Evolutionary conservation across 2,797 vertebrate species (phyloP).

Genomic region (Lacerta agilis): DNA sequence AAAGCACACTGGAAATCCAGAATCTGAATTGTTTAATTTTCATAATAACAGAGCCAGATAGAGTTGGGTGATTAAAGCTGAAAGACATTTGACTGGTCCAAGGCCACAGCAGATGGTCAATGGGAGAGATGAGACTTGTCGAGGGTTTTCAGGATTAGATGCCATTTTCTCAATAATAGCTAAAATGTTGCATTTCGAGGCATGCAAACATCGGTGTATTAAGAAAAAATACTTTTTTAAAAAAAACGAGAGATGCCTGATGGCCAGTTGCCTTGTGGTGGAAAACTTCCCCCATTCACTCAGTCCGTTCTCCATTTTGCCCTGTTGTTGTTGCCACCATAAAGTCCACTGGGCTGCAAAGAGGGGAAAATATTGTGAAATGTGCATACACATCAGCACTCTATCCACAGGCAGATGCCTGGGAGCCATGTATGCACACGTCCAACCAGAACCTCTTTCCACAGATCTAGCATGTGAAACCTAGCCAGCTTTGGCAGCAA

Average conservation of each 20-base stretch:
- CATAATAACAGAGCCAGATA: neutral
- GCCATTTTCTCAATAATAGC: neutral
- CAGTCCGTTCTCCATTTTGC: neutral
- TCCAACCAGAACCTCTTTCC: neutral
- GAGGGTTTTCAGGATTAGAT: neutral
- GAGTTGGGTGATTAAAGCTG: neutral
- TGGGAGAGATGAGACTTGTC: neutral
- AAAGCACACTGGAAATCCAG: neutral
- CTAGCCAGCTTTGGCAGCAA: neutral
- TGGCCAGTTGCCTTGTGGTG: too few relatives aligned
- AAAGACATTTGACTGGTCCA: neutral
- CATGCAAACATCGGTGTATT: neutral
- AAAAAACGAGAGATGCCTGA: neutral
- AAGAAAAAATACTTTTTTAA: neutral
- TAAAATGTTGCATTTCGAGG: neutral
- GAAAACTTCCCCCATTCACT: neutral
- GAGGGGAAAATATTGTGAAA: too few relatives aligned
- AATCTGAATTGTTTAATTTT: neutral
- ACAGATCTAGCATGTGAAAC: neutral
- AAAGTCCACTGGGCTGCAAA: neutral
- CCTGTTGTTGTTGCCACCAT: neutral
- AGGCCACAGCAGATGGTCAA: neutral
- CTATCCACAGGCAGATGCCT: neutral
- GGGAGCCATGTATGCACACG: neutral
- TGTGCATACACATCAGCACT: neutral